Evolutionary conservation across 1,140 invertebrate species (phyloP).

Genomic region (Drosophila auraria): DNA sequence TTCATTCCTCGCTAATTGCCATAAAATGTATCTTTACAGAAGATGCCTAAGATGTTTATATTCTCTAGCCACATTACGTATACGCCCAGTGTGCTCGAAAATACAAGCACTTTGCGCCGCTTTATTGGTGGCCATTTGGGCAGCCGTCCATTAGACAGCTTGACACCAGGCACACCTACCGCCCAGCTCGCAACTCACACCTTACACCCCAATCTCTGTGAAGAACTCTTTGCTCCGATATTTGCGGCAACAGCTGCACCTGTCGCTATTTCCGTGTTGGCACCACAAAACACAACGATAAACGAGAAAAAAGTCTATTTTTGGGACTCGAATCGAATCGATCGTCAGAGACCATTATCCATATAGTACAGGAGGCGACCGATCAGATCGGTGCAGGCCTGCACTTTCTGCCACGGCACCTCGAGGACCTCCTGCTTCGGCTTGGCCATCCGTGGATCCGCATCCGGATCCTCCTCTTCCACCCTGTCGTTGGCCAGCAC

Average conservation of each 20-base stretch:
- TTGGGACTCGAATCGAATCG: slow-evolving; percentile 9
- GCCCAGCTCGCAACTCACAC: neutral
- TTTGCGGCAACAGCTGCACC: slow-evolving; percentile 49
- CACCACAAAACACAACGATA: slow-evolving; percentile 22
- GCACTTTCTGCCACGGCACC: slow-evolving; percentile 87
- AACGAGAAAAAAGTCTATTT: slow-evolving; percentile 27
- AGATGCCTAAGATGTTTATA: neutral
- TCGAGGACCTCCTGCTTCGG: slow-evolving; percentile 72
- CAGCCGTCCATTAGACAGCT: slow-evolving; percentile 42
- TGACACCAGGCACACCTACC: slow-evolving; percentile 33
- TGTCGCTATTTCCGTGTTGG: slow-evolving; percentile 51
- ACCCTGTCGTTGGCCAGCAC: slow-evolving; percentile 88
- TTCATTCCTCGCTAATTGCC: slow-evolving; percentile 36
- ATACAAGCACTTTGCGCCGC: slow-evolving; percentile 21
- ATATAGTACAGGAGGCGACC: slow-evolving; percentile 64
- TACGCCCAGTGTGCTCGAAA: slow-evolving; percentile 27
- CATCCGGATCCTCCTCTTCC: slow-evolving; percentile 91
- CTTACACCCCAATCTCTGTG: neutral
- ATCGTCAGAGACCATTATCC: slow-evolving; percentile 30
- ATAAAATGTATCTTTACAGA: slow-evolving; percentile 27
- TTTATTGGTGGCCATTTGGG: slow-evolving; percentile 49
- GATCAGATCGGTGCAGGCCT: slow-evolving; percentile 59
- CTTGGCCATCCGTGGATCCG: slow-evolving; percentile 87
- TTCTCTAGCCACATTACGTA: slow-evolving; percentile 24
- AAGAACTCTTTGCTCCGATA: slow-evolving; percentile 10